phyloP scores from a whole-genome alignment of 2,888 invertebrate genomes.

The Agapostemon virescens region DNA sequence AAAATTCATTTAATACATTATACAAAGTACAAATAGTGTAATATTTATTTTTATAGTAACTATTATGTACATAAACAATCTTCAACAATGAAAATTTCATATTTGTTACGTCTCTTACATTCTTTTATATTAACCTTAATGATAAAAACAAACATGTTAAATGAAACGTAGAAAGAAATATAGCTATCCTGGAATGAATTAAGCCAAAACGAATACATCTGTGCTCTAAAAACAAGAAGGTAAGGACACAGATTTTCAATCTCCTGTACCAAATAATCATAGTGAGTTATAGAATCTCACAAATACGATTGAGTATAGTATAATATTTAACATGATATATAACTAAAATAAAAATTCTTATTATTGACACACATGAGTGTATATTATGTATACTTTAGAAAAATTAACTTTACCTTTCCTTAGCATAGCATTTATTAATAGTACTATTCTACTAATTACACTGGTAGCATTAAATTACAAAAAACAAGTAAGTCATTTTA shows the following conservation, averaged over 20 bases:
- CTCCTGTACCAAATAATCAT: background rate
- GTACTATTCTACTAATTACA: background rate
- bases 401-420: background rate
- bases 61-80: constrained; percentile 56
- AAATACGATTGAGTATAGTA: background rate
- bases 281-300: background rate
- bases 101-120: constrained; percentile 53
- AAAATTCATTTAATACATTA: constrained; percentile 48
- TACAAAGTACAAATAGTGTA: constrained; percentile 56
- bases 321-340: background rate
- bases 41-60: constrained; percentile 53
- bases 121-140: constrained; percentile 44
- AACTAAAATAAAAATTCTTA: background rate
- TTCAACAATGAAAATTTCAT: constrained; percentile 49
- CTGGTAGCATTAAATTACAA: background rate
- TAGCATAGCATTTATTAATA: background rate
- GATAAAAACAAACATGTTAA: constrained; percentile 42
- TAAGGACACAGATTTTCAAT: background rate
- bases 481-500: background rate
- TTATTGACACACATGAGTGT: background rate
- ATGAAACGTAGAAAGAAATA: constrained; percentile 45
- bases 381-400: background rate
- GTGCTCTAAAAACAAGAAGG: background rate
- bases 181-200: constrained; percentile 6
- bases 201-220: background rate